phyloP scores from a whole-genome alignment of 2,888 invertebrate species.

The Drosophila seclusa region DNA sequence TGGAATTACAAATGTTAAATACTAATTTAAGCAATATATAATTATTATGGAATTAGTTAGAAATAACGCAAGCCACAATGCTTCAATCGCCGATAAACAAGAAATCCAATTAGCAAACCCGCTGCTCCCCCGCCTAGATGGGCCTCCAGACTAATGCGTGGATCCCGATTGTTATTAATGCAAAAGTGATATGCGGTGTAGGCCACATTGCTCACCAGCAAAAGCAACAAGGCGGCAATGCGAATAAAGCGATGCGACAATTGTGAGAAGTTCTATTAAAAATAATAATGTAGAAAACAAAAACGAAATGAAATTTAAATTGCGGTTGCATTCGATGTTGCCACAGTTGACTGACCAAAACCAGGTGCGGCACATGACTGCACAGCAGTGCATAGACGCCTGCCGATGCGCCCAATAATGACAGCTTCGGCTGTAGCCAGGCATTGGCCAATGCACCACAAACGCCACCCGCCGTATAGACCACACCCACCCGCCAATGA shows the following conservation, averaged over 20 bases:
- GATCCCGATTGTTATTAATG: constrained; percentile 84
- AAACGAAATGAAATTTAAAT: constrained; percentile 40
- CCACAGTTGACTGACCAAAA: constrained; percentile 86
- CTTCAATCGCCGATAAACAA: constrained; percentile 46
- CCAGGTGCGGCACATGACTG: constrained; percentile 93
- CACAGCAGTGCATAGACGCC: constrained; percentile 95
- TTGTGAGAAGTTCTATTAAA: constrained; percentile 84
- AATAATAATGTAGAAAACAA: constrained; percentile 29
- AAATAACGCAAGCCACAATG: constrained; percentile 13
- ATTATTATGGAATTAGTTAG: constrained; percentile 21
- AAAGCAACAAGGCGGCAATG: constrained; percentile 87
- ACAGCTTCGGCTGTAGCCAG: constrained; percentile 90
- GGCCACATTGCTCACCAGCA: constrained; percentile 89
- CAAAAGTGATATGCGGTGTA: constrained; percentile 86
- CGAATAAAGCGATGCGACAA: constrained; percentile 86
- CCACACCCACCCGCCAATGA: constrained; percentile 88
- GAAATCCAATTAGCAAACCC: constrained; percentile 85
- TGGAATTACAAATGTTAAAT: constrained; percentile 38
- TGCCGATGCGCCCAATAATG: constrained; percentile 94
- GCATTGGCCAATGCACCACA: constrained; percentile 91
- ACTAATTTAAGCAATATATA: constrained; percentile 23
- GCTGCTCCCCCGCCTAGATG: constrained; percentile 89
- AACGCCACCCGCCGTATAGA: constrained; percentile 91
- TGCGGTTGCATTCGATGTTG: constrained; percentile 54
- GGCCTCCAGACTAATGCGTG: constrained; percentile 89